Evolutionary conservation across 2,797 vertebrate species (phyloP).

Genomic region (Hephaestus fuliginosus): DNA sequence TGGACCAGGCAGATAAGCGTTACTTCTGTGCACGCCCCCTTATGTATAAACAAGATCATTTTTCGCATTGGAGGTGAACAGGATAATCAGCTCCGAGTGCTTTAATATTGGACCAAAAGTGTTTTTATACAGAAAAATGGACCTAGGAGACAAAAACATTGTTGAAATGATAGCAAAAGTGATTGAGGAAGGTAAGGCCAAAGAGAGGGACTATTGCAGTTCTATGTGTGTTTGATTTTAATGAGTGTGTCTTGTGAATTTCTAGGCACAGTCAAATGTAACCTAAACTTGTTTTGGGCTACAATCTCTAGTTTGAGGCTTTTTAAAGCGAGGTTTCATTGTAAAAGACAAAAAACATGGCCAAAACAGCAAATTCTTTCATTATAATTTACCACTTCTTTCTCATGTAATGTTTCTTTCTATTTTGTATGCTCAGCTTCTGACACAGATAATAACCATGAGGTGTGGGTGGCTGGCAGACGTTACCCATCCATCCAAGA

Average conservation of each 20-base stretch:
- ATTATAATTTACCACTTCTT: neutral
- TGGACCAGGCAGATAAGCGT: slow-evolving; percentile 85
- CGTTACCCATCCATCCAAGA: slow-evolving; percentile 83
- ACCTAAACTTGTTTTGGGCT: slow-evolving; percentile 1
- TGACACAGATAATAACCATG: slow-evolving; percentile 87
- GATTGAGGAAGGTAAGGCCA: slow-evolving; percentile 86
- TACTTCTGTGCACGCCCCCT: slow-evolving; percentile 68
- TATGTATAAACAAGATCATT: slow-evolving; percentile 74
- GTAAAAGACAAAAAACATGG: neutral
- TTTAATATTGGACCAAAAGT: slow-evolving; percentile 13
- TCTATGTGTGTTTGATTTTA: neutral
- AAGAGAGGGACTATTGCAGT: neutral
- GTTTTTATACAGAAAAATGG: slow-evolving; percentile 69
- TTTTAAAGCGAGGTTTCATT: neutral
- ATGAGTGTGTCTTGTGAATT: neutral
- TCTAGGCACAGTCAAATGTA: neutral
- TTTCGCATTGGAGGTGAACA: slow-evolving; percentile 23
- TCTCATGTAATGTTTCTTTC: neutral
- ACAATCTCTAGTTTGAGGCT: rapidly evolving
- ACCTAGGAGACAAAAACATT: slow-evolving; percentile 78
- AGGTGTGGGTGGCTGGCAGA: slow-evolving; percentile 85
- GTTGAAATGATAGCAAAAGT: slow-evolving; percentile 83
- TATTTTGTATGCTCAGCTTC: slow-evolving; percentile 86
- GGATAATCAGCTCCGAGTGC: slow-evolving; percentile 29
- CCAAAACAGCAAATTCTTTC: neutral